These are phyloP conservation scores for Muntiacus reevesi DNA, from an alignment of 2,113 vertebrate genomes.

Conservation along the genomic window DNA sequence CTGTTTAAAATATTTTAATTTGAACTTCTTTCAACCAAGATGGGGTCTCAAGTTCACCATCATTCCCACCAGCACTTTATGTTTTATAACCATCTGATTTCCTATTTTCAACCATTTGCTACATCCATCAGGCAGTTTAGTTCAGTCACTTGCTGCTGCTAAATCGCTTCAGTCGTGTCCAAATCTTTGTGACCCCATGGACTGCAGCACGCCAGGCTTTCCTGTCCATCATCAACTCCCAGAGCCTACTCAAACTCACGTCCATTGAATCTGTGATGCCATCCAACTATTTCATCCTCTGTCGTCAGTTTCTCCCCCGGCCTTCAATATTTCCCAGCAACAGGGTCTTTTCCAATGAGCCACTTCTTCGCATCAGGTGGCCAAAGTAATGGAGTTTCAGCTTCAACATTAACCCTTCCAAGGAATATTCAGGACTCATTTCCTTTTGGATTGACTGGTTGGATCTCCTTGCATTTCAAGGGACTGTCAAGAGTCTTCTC, in stretches of 20 bases:
- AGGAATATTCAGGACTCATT: not conserved
- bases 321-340: not conserved
- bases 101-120: not conserved
- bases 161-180: not conserved
- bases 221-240: not conserved
- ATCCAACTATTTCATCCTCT: not conserved
- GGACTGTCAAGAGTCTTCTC: not conserved
- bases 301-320: accelerated
- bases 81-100: not conserved
- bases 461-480: not conserved
- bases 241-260: not conserved
- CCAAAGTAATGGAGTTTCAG: not conserved
- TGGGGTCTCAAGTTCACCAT: not conserved
- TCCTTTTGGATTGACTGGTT: not conserved
- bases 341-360: not conserved
- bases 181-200: not conserved
- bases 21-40: not conserved
- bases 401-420: not conserved
- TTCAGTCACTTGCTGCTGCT: not conserved
- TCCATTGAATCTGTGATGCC: not conserved
- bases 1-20: not conserved
- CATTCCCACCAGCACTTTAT: not conserved
- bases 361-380: not conserved
- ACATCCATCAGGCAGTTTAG: not conserved
- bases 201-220: not conserved